phyloP scores from a whole-genome alignment of 2,797 vertebrate species.

The Holocentrus rufus region DNA sequence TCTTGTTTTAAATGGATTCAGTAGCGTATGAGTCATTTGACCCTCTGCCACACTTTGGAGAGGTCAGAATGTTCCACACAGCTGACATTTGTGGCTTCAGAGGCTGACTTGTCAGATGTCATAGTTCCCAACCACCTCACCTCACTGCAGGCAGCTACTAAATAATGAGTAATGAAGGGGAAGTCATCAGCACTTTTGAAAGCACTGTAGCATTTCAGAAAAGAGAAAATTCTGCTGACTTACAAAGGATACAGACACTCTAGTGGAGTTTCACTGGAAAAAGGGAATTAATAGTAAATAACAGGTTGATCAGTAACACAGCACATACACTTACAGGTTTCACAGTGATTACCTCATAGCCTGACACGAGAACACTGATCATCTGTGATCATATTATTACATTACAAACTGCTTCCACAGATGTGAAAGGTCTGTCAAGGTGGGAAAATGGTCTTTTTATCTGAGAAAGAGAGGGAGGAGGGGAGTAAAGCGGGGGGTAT shows the following conservation, averaged over 20 bases:
- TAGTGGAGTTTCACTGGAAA: slow-evolving; percentile 41
- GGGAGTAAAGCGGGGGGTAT: too few species aligned
- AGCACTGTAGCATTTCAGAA: slow-evolving; percentile 65
- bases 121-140: slow-evolving; percentile 16
- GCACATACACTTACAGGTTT: neutral
- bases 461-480: neutral
- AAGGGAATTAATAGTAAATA: slow-evolving; percentile 29
- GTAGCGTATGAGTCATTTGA: neutral
- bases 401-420: too few species aligned
- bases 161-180: slow-evolving; percentile 75
- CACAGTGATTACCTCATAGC: neutral
- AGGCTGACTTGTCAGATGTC: slow-evolving; percentile 5
- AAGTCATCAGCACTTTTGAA: slow-evolving; percentile 80
- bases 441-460: neutral
- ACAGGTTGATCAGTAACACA: slow-evolving; percentile 73
- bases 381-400: neutral
- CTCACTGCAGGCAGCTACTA: neutral
- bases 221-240: slow-evolving; percentile 68
- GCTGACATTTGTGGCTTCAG: slow-evolving; percentile 30
- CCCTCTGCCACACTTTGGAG: slow-evolving; percentile 4
- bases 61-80: slow-evolving; percentile 69
- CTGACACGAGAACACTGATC: neutral
- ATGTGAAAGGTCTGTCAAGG: neutral
- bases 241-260: slow-evolving; percentile 2
- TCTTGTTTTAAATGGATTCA: neutral